Percentiles rank a stretch among this genome's conserved stretches.
phyloP scores from a whole-genome alignment of 2,113 vertebrate species.

The Nannospalax galili region DNA sequence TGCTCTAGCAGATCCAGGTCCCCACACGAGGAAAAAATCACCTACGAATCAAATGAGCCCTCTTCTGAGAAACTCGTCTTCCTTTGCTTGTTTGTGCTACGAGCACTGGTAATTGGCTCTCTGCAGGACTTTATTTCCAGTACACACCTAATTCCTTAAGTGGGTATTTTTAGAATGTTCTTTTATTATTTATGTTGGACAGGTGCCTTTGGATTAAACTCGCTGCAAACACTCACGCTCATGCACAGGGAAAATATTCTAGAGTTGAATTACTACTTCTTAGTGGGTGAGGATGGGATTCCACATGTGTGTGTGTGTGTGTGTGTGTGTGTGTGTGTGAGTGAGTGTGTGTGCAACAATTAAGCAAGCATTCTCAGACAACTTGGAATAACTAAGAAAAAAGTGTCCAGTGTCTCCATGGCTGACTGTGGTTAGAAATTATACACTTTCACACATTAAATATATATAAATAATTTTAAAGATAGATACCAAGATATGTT shows the following conservation, averaged over 20 bases:
- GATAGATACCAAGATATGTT: background rate
- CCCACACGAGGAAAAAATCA: constrained; percentile 99
- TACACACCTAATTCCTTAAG: constrained; percentile 91
- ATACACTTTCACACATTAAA: background rate
- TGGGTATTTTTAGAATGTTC: constrained; percentile 90
- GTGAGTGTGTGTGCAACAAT: background rate
- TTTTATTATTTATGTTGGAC: constrained; percentile 91
- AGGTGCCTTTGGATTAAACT: constrained; percentile 89
- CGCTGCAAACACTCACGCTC: constrained; percentile 83
- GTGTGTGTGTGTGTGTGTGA: background rate
- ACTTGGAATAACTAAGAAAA: background rate
- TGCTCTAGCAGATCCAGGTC: constrained; percentile 98
- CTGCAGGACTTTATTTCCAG: constrained; percentile 84
- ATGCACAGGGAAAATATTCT: constrained; percentile 80
- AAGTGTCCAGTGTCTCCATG: constrained; percentile 43
- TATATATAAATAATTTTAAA: constrained; percentile 65
- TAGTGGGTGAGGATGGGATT: constrained; percentile 77
- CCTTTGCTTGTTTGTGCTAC: constrained; percentile 76
- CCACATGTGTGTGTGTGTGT: constrained; percentile 31
- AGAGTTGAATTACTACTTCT: constrained; percentile 78
- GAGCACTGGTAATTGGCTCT: constrained; percentile 79
- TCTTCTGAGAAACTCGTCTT: constrained; percentile 79
- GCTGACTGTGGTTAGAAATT: background rate
- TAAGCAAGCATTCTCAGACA: background rate
- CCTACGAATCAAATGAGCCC: constrained; percentile 86